Base-by-base conservation (phyloP, 1,140 invertebrate species). In the Chrysomallon squamiferum region DNA sequence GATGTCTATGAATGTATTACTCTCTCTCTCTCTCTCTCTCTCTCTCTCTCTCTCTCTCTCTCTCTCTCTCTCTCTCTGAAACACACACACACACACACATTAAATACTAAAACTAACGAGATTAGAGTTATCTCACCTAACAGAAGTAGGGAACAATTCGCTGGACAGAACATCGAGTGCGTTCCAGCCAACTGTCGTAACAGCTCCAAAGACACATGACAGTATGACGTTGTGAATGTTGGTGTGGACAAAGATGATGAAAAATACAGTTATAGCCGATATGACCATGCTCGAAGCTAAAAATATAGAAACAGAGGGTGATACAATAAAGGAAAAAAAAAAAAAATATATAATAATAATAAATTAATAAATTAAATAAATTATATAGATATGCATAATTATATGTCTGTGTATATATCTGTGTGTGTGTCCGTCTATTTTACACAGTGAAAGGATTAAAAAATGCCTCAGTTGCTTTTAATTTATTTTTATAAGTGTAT, bases 71-170 rank as follows among this genome's bases (percentile, higher is more conserved):
- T n/a, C n/a, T n/a, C n/a, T n/a, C n/a, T n/a, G n/a, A n/a, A n/a
- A n/a, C n/a, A n/a, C n/a, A n/a, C n/a, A n/a, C n/a, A n/a, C n/a
- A n/a, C n/a, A n/a, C n/a, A n/a, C n/a, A n/a, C n/a, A n/a, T n/a
- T n/a, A n/a, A n/a, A n/a, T n/a, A n/a, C n/a, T n/a, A n/a, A n/a
- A n/a, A n/a, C n/a, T n/a, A n/a, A n/a, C n/a, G n/a, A n/a, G n/a
- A n/a, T n/a, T n/a, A n/a, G n/a, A n/a, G n/a, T n/a, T n/a, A 5
- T 71, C 93, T 94, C 69, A 88, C 88, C 88, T 87, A 50, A 88
- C 76, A 63, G 84, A 72, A 7, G 87, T 87, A 2, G 87, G 87
- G 64, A 87, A 89, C 0, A 86, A 74, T 68, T 89, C 88, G 1
- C 84, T 83, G 13, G 83, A 82, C 9, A 86, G 72, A 22, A 88